These are phyloP conservation scores for Tichodroma muraria DNA, from an alignment of 2,113 vertebrate genomes.

Conservation along the genomic window DNA sequence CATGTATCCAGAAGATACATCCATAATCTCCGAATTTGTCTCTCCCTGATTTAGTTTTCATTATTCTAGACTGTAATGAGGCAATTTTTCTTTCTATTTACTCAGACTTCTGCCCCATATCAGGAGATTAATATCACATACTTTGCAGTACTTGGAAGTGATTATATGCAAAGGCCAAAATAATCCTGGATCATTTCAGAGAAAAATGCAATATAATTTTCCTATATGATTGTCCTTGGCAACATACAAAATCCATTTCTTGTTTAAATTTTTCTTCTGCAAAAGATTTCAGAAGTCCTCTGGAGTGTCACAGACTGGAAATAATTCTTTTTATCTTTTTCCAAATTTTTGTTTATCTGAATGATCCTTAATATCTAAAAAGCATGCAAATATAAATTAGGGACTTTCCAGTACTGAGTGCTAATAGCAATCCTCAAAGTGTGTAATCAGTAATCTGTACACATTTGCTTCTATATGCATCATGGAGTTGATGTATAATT, in stretches of 20 bases:
- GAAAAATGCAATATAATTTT: neutral
- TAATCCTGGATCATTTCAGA: neutral
- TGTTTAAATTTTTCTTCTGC: neutral
- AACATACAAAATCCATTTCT: neutral
- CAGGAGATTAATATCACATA: neutral
- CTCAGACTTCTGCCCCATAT: neutral
- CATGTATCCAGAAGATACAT: neutral
- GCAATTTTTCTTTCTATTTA: neutral
- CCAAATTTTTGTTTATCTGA: neutral
- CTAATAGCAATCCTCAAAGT: neutral
- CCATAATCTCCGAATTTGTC: neutral
- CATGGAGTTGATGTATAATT: neutral
- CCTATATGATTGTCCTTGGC: neutral
- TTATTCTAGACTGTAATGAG: neutral
- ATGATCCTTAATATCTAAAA: neutral
- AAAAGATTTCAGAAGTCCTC: neutral
- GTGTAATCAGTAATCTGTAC: neutral
- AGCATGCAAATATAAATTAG: neutral
- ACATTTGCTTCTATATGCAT: neutral
- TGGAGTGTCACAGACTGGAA: neutral
- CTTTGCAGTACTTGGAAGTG: neutral
- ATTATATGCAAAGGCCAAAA: neutral
- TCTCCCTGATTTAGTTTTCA: neutral
- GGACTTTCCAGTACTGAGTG: neutral
- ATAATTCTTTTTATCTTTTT: neutral